phyloP scores from a whole-genome alignment of 2,888 invertebrate genomes.

The Clepsis dumicolana region DNA sequence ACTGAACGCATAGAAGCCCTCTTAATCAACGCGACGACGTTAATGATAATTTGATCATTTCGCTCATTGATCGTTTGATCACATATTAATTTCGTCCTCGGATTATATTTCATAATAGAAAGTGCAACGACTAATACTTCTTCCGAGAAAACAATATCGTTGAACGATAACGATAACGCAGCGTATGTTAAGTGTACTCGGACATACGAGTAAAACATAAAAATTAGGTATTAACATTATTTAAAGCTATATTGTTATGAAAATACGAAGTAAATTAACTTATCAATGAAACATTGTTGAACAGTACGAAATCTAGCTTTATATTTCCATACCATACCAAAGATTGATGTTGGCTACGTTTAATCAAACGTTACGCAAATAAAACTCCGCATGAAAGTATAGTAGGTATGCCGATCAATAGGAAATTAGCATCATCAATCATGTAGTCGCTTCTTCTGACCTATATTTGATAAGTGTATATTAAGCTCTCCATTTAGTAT shows the following conservation, averaged over 20 bases:
- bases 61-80: conserved; percentile 51
- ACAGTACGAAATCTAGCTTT: background rate
- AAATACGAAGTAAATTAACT: background rate
- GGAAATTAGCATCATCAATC: conserved; percentile 76
- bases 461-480: conserved; percentile 51
- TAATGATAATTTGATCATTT: conserved; percentile 42
- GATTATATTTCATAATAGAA: conserved; percentile 55
- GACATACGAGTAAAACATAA: background rate
- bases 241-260: background rate
- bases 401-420: conserved; percentile 59
- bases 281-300: background rate
- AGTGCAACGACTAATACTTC: conserved; percentile 55
- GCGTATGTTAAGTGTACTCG: background rate
- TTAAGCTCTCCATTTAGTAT: conserved; percentile 30
- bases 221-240: background rate
- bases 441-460: conserved; percentile 65
- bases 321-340: background rate
- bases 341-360: conserved; percentile 23
- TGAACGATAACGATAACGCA: conserved; percentile 30
- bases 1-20: background rate
- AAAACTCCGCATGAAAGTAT: conserved; percentile 53
- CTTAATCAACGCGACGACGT: conserved; percentile 19
- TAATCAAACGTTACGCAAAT: conserved; percentile 57
- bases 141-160: conserved; percentile 37
- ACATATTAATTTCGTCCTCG: conserved; percentile 49